Percentiles rank a stretch among this genome's conserved stretches.
Evolutionary conservation across 2,797 vertebrate species (phyloP).

Genomic region (Melanotaenia trifasciata): DNA sequence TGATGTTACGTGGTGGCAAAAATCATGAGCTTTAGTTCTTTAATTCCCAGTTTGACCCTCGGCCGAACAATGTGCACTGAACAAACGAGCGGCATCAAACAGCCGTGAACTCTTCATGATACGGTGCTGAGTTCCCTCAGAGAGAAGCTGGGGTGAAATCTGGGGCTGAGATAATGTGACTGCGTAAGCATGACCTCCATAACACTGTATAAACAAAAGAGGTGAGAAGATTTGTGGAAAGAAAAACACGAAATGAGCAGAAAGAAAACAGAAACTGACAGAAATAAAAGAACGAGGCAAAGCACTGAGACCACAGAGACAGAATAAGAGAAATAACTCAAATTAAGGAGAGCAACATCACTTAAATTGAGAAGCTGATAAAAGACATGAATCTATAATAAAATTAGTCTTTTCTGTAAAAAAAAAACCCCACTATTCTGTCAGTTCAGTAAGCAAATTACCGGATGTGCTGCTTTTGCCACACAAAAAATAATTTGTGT

Average conservation of each 20-base stretch:
- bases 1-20: conserved; percentile 32
- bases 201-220: conserved; percentile 4
- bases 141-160: conserved; percentile 31
- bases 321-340: neutral
- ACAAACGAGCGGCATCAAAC: conserved; percentile 16
- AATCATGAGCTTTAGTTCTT: conserved; percentile 10
- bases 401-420: neutral
- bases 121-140: conserved; percentile 19
- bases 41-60: conserved; percentile 58
- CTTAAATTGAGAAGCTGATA: fast-evolving
- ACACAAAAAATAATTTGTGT: too few species aligned
- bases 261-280: conserved; percentile 1
- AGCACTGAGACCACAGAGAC: neutral
- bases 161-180: neutral
- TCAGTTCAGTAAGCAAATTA: neutral
- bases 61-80: conserved; percentile 58
- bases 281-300: neutral
- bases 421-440: neutral
- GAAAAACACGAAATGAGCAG: neutral
- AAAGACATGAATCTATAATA: neutral
- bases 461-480: neutral
- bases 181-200: neutral
- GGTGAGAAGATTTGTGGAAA: neutral
- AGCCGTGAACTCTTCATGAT: conserved; percentile 47
- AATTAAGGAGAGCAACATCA: neutral